Conservation (phyloP, 2,113 vertebrate genomes). For the Candoia aspera region DNA sequence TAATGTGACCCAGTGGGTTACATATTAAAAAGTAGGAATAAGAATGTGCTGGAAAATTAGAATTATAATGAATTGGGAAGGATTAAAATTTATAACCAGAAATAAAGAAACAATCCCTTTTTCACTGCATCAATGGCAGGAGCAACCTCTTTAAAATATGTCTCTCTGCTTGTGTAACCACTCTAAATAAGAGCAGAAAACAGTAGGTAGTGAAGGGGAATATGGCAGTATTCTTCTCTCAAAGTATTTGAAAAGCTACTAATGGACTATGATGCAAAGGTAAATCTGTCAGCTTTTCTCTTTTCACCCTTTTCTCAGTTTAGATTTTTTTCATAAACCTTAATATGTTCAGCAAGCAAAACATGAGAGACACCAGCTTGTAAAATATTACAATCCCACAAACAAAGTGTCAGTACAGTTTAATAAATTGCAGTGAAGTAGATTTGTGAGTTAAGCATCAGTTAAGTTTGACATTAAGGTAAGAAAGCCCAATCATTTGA, state of each 20-base stretch:
- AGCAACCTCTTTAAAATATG: neutral
- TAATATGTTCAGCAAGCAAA: neutral
- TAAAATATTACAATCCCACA: neutral
- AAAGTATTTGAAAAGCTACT: neutral
- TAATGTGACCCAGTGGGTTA: neutral
- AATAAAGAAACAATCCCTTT: neutral
- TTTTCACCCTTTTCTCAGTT: neutral
- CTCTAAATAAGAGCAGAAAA: neutral
- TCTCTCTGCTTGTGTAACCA: neutral
- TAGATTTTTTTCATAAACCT: neutral
- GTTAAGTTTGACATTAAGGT: neutral
- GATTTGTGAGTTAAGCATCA: neutral
- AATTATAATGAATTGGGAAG: neutral
- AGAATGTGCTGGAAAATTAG: neutral
- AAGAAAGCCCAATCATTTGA: neutral
- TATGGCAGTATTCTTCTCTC: neutral
- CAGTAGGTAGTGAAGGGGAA: neutral
- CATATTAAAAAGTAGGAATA: neutral
- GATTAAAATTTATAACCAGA: neutral
- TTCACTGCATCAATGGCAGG: neutral
- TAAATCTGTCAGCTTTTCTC: neutral
- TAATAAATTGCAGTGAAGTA: neutral
- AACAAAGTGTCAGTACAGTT: neutral
- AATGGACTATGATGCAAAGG: neutral
- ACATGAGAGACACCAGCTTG: neutral